A percentile compares a stretch with the other conserved stretches of the same genome.
Conservation (phyloP, 2,888 invertebrate species). For the Leptura quadrifasciata region DNA sequence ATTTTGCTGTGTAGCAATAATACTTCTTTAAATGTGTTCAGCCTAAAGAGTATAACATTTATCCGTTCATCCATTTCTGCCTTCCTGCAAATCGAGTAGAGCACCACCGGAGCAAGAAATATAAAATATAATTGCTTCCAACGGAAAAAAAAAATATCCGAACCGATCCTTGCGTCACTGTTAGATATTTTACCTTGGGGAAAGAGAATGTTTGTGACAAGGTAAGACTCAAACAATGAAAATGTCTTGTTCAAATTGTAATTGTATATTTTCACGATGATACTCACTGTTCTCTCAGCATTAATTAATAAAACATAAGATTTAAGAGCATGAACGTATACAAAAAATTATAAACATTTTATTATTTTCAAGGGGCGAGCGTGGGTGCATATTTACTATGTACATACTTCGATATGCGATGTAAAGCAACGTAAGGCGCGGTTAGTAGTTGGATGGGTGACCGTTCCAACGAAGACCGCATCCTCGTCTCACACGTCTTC, state of each 20-base stretch:
- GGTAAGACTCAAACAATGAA: background rate
- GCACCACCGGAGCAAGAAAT: slow-evolving; percentile 16
- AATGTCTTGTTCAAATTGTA: no score
- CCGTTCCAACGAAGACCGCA: no score
- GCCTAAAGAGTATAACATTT: slow-evolving; percentile 27
- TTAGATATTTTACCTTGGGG: background rate
- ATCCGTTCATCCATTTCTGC: slow-evolving; percentile 26
- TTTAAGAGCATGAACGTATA: no score
- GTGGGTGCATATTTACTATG: no score
- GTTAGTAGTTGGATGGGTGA: no score
- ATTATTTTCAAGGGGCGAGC: no score
- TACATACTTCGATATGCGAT: no score
- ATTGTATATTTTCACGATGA: background rate
- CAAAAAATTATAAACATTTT: no score
- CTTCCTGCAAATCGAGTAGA: slow-evolving; percentile 9
- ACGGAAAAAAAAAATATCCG: slow-evolving; percentile 8
- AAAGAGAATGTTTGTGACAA: background rate
- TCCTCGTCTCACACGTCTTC: no score
- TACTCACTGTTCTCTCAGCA: background rate
- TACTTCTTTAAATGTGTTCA: slow-evolving; percentile 34
- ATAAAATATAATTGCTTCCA: slow-evolving; percentile 24
- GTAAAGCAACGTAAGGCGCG: no score
- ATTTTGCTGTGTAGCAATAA: slow-evolving; percentile 27
- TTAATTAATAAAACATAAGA: no score
- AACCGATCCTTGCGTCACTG: background rate